Base-by-base conservation (phyloP, 2,888 invertebrate species). In the Phengaris alcon region DNA sequence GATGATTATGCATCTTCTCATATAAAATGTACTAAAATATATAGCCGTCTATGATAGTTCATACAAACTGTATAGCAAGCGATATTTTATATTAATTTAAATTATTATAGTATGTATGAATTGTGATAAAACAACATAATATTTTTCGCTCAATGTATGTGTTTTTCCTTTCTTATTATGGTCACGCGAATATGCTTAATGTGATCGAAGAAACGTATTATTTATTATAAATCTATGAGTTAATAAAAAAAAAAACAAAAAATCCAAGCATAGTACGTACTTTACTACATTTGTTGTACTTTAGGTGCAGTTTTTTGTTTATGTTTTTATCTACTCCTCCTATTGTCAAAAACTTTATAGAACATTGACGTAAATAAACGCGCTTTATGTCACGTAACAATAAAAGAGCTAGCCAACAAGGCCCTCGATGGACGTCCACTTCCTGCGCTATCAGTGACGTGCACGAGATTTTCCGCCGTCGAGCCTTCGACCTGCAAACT, bases 401-500 rank as follows among this genome's bases (percentile, higher is more conserved):
- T 64, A 12, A 12, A 44, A 64, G 35, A 35, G 64, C 44, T 64
- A 64, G 59, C 22, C 59, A 10, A 64, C n/a, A 6, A 64, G 35
- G 35, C 35, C 51, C 13, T 15, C 70, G 15, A 51, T 70, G 69
- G 35, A 3, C 35, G 22, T 9, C 48, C 64, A 35, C 44, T 68
- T 35, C 35, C 68, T 44, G 35, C 68, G 35, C 12, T 68, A 35
- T 35, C 35, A 35, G 79, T 84, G 86, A 85, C 86, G 85, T 82
- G 75, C 70, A 75, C 84, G 86, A 90, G 90, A 89, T 91, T 91
- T 91, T 90, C 90, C 90, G 86, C 90, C 90, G 86, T 83, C 77
- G 81, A 91, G 88, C 90, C 91, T 92, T 88, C 89, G 86, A 87
- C 87, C 88, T 84, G 89, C 85, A 87, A 91, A 90, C 88, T 88